phyloP scores from a whole-genome alignment of 2,888 invertebrate genomes.

The Thymelicus sylvestris region DNA sequence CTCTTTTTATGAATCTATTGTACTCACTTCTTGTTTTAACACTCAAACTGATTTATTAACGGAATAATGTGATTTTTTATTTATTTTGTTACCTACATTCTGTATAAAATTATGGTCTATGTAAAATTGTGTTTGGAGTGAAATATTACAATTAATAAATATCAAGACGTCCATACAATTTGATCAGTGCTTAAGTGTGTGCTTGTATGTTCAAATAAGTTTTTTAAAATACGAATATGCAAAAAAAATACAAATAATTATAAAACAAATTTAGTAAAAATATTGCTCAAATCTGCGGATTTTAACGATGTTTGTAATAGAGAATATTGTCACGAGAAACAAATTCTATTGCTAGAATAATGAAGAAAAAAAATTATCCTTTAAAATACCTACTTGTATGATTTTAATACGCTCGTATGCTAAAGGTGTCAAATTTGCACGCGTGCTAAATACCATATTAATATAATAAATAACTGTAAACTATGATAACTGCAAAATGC shows the following conservation, averaged over 20 bases:
- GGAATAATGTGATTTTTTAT: not conserved
- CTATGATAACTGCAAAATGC: slow-evolving; percentile 42
- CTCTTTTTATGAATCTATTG: not conserved
- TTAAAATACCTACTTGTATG: slow-evolving; percentile 62
- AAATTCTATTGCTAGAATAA: slow-evolving; percentile 58
- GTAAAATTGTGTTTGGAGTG: not conserved
- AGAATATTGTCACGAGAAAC: slow-evolving; percentile 65
- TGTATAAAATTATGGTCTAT: slow-evolving; percentile 2
- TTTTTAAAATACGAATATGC: slow-evolving; percentile 18
- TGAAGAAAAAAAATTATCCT: slow-evolving; percentile 72
- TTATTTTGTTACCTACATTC: not conserved
- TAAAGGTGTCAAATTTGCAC: slow-evolving; percentile 78
- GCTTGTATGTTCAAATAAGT: slow-evolving; percentile 26
- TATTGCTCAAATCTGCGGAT: slow-evolving; percentile 67
- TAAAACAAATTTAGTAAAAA: slow-evolving; percentile 39
- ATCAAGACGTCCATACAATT: slow-evolving; percentile 32
- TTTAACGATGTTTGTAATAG: slow-evolving; percentile 46
- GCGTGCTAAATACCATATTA: slow-evolving; percentile 62
- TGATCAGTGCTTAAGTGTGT: slow-evolving; percentile 27
- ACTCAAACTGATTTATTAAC: too few relatives aligned
- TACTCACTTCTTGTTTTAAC: too few relatives aligned
- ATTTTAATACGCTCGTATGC: slow-evolving; percentile 75
- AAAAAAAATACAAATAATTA: not conserved
- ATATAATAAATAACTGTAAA: slow-evolving; percentile 39
- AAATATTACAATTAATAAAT: slow-evolving; percentile 7